Percentiles rank a stretch among this genome's conserved stretches.
phyloP scores from a whole-genome alignment of 2,113 vertebrate genomes.

The Illadopsis cleaveri region DNA sequence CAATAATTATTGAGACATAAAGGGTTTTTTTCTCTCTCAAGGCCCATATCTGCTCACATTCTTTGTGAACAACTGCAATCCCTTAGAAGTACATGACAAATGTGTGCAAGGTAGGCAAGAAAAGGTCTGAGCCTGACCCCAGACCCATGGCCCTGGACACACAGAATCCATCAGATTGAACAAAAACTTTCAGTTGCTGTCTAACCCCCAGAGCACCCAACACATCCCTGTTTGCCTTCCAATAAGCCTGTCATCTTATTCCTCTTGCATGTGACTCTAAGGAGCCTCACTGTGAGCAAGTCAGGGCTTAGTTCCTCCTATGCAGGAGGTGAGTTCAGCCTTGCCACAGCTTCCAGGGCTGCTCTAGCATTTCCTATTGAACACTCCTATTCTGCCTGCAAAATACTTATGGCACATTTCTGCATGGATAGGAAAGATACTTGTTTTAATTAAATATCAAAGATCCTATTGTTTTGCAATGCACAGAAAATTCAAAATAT shows the following conservation, averaged over 20 bases:
- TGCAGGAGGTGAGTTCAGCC: neutral
- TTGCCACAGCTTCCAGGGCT: neutral
- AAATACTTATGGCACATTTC: neutral
- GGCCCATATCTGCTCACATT: neutral
- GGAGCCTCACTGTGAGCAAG: rapidly evolving
- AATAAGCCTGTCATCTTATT: neutral
- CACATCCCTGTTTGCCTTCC: neutral
- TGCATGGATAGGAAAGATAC: neutral
- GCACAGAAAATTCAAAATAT: neutral
- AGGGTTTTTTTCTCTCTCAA: rapidly evolving
- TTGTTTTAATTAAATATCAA: neutral
- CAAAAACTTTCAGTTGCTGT: neutral
- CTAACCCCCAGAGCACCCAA: too few relatives aligned
- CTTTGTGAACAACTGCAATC: neutral
- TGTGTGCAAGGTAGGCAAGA: neutral
- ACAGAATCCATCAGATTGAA: neutral
- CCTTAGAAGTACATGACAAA: neutral
- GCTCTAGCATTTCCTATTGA: neutral
- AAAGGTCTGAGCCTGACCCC: neutral
- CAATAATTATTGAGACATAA: neutral
- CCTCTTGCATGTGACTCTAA: rapidly evolving
- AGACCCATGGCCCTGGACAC: neutral
- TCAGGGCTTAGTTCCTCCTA: neutral
- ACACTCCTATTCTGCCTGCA: neutral
- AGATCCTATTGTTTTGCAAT: neutral